Percentiles rank a stretch among this genome's conserved stretches.
Evolutionary conservation across 2,113 vertebrate genomes (phyloP).

Genomic region (Prionailurus viverrinus): DNA sequence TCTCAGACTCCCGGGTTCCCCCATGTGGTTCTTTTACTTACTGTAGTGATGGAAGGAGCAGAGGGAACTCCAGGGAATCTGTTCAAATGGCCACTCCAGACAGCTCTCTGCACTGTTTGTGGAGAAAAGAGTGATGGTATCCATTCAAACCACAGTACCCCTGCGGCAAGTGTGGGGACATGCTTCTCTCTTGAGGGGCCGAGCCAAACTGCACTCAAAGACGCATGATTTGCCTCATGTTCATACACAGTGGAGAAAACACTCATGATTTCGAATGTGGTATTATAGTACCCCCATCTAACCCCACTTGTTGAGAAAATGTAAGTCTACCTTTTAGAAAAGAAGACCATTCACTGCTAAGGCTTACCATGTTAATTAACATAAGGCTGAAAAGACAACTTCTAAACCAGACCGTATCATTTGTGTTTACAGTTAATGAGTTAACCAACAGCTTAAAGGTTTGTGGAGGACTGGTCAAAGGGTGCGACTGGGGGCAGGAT

Average conservation of each 20-base stretch:
- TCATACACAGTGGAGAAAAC: slow-evolving; percentile 67
- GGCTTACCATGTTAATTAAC: slow-evolving; percentile 67
- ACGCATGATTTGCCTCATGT: slow-evolving; percentile 63
- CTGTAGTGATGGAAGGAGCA: slow-evolving; percentile 64
- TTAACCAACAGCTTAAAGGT: slow-evolving; percentile 45
- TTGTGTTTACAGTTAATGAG: slow-evolving; percentile 50
- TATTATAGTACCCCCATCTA: slow-evolving; percentile 29
- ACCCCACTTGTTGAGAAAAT: slow-evolving; percentile 57
- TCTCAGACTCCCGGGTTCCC: slow-evolving; percentile 35
- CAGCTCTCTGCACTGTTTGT: slow-evolving; percentile 71
- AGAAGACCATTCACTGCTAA: slow-evolving; percentile 58
- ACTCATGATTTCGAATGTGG: slow-evolving; percentile 72
- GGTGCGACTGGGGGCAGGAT: not conserved
- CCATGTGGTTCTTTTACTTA: slow-evolving; percentile 67
- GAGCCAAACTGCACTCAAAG: slow-evolving; percentile 27
- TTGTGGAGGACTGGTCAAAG: slow-evolving; percentile 17
- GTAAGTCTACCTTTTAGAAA: slow-evolving; percentile 40
- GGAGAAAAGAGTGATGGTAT: slow-evolving; percentile 70
- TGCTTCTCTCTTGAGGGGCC: slow-evolving; percentile 35
- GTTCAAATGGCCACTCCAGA: slow-evolving; percentile 73
- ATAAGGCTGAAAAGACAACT: slow-evolving; percentile 65
- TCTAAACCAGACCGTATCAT: slow-evolving; percentile 20
- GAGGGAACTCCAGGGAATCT: slow-evolving; percentile 57
- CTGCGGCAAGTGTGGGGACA: not conserved
- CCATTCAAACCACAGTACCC: slow-evolving; percentile 68